Base-by-base conservation (phyloP, 2,888 invertebrate genomes). In the Epiblema foenella region DNA sequence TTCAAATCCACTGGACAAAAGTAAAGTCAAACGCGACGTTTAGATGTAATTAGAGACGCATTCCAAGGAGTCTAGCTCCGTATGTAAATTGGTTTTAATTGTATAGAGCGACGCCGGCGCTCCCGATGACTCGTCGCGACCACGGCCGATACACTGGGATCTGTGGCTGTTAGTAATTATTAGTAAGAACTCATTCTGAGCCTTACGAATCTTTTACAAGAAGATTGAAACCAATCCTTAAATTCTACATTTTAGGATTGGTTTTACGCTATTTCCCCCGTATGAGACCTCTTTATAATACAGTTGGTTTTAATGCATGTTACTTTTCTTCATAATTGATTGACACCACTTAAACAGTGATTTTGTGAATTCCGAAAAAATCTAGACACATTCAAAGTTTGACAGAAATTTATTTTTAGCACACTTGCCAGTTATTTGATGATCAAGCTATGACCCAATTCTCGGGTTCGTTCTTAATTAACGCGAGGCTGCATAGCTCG, bases 81-180 rank as follows among this genome's bases (percentile, higher is more conserved):
- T 39, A 57, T 57, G 59, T 59, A 46, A 59, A 39, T 58, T 42
- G 59, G 42, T 57, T n/a, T 12, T 42, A 59, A 42, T 59, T 20
- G 59, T 46, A 42, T 59, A 42, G 59, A 59, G 59, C 42, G 59
- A 5, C 59, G 59, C 59, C 59, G 59, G 59, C 59, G 20, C 17
- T 7, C 8, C 15, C 39, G 9, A 10, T 8, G 18, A 39, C 24
- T 59, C 42, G 18, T 18, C 10, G 42, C 59, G 59, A 18, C 20
- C 59, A 24, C 10, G 42, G 59, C 20, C 42, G 59, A 15, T 59
- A 42, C 20, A n/a, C 17, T 46, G 42, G 59, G 59, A 59, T 59
- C 10, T 51, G 51, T 51, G 2, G 2, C 10, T 11, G 8, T 8
- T 7, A 33, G 33, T 33, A 24, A 24, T 24, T 24, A 24, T 24